Evolutionary conservation across 35 echinoderm and acorn worm genomes (phyloP).

Genomic region (Chiridota heheva): DNA sequence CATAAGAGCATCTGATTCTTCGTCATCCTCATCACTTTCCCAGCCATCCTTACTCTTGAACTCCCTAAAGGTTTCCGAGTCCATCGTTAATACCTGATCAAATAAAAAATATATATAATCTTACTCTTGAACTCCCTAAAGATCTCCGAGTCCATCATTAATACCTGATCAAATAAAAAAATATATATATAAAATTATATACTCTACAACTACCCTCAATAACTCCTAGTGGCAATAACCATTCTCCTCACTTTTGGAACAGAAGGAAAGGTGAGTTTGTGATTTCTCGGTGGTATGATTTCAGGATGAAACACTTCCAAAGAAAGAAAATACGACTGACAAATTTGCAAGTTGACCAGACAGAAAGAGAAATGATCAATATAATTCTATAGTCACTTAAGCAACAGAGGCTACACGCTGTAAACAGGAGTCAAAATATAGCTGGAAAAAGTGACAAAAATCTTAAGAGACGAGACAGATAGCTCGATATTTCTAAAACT

Average conservation of each 20-base stretch:
- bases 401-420: too few relatives aligned
- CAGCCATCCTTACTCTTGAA: constrained; percentile 46
- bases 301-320: not conserved
- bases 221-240: constrained; percentile 1
- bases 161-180: constrained; percentile 27
- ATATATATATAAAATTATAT: constrained; percentile 4
- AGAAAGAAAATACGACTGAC: not conserved
- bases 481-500: too few relatives aligned
- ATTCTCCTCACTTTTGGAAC: not conserved
- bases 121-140: constrained; percentile 52
- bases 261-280: not conserved
- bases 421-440: too few relatives aligned
- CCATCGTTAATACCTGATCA: constrained; percentile 52
- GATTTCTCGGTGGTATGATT: not conserved
- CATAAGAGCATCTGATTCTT: constrained; percentile 15
- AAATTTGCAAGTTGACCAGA: constrained; percentile 1
- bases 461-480: too few relatives aligned
- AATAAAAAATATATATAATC: not conserved
- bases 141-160: constrained; percentile 46
- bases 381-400: not conserved
- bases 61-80: constrained; percentile 44
- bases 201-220: constrained; percentile 43
- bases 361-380: not conserved
- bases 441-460: too few relatives aligned
- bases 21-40: constrained; percentile 52